Percentiles rank a stretch among this genome's conserved stretches.
These are phyloP conservation scores for Celastrina argiolus DNA, from an alignment of 2,888 invertebrate species.

Conservation along the genomic window DNA sequence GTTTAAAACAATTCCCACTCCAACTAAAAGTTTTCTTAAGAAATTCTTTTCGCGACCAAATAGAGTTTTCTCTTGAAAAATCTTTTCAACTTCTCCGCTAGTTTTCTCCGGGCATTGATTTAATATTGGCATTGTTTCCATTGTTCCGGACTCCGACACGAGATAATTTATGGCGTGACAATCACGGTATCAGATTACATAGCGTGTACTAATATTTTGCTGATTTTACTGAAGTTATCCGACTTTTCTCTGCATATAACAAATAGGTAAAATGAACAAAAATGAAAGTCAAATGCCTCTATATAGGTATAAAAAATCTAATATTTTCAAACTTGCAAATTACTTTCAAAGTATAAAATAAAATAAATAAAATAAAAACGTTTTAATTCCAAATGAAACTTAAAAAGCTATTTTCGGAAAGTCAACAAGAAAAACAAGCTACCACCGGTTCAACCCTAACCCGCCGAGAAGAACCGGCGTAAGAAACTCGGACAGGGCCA, in stretches of 20 bases:
- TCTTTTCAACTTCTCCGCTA: neutral
- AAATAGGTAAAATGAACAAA: too few species aligned
- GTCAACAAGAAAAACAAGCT: too few species aligned
- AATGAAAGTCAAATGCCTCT: too few species aligned
- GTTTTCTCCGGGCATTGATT: conserved; percentile 12
- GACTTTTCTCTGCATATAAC: neutral
- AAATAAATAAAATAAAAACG: too few species aligned
- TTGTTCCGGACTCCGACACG: conserved; percentile 5
- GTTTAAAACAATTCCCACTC: neutral
- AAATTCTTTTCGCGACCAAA: conserved; percentile 17
- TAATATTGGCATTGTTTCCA: conserved; percentile 18
- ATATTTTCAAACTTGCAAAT: neutral
- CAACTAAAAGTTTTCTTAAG: neutral
- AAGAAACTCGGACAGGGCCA: too few species aligned
- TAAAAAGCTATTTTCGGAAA: too few species aligned
- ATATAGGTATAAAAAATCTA: too few species aligned
- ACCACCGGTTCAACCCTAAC: too few species aligned
- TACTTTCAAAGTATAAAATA: neutral
- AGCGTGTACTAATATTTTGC: neutral
- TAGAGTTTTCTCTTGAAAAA: conserved; percentile 9
- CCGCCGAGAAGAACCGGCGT: too few species aligned
- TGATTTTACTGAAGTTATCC: neutral
- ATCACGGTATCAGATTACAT: too few species aligned
- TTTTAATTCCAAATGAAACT: too few species aligned
- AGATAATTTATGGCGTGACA: neutral